These are phyloP conservation scores for Nannospalax galili DNA, from an alignment of 2,113 vertebrate genomes.

Conservation along the genomic window DNA sequence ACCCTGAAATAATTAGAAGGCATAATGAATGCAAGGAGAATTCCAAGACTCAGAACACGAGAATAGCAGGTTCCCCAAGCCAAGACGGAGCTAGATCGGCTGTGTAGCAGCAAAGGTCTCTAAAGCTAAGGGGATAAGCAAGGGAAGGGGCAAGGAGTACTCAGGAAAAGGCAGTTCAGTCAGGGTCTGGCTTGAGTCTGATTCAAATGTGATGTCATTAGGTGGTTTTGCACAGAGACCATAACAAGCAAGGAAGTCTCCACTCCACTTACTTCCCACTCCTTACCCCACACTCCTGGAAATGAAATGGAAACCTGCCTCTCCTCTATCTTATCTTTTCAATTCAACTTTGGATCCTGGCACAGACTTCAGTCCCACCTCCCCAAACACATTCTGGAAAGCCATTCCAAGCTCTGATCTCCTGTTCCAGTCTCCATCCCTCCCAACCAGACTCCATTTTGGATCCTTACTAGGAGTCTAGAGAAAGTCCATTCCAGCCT, in stretches of 20 bases:
- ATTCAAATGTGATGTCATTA: not conserved
- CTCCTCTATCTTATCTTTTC: not conserved
- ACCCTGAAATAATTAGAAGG: not conserved
- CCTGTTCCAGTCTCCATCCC: not conserved
- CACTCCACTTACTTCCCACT: not conserved
- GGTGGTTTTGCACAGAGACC: not conserved
- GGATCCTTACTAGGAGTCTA: not conserved
- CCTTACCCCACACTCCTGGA: not conserved
- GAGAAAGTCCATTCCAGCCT: not conserved
- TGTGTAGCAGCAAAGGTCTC: not conserved
- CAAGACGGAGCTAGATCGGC: not conserved
- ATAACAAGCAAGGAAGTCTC: not conserved
- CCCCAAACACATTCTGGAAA: not conserved
- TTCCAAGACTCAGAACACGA: too few relatives aligned
- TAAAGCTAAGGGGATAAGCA: not conserved
- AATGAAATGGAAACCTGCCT: not conserved
- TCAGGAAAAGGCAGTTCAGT: accelerated
- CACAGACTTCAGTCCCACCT: too few relatives aligned
- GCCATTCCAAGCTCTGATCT: not conserved
- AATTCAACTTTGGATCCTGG: not conserved
- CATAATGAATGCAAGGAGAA: accelerated
- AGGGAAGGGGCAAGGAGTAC: not conserved
- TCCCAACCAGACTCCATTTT: not conserved
- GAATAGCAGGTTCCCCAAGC: too few relatives aligned
- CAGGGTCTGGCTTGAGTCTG: not conserved